Percentiles rank a stretch among this genome's conserved stretches.
These are phyloP conservation scores for Stegastes partitus DNA, from an alignment of 2,113 vertebrate species.

Conservation along the genomic window DNA sequence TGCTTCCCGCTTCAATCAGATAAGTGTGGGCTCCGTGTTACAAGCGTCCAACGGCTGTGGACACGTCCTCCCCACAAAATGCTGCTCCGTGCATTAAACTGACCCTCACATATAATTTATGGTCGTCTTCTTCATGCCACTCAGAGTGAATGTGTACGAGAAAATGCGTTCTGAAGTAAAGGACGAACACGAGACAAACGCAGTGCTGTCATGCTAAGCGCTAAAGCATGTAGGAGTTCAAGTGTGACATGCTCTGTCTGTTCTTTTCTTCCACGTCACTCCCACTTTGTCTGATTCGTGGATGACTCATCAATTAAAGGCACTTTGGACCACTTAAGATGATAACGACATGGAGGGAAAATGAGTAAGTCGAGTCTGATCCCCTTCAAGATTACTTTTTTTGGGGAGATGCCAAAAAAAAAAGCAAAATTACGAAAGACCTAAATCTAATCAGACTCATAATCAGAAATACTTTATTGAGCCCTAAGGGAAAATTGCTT, in stretches of 20 bases:
- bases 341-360: background rate
- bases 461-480: no score
- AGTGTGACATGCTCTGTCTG: slow-evolving; percentile 29
- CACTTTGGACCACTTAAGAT: background rate
- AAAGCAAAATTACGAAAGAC: no score
- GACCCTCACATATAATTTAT: slow-evolving; percentile 7
- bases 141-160: slow-evolving; percentile 2
- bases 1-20: background rate
- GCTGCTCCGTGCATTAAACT: background rate
- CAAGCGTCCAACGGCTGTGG: background rate
- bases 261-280: background rate
- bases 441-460: no score
- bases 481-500: no score
- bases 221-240: slow-evolving; percentile 53
- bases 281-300: slow-evolving; percentile 14
- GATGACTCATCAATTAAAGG: slow-evolving; percentile 3
- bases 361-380: no score
- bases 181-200: slow-evolving; percentile 7
- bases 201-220: slow-evolving; percentile 31
- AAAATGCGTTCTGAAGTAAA: background rate
- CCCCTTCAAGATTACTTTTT: no score
- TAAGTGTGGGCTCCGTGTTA: slow-evolving; percentile 2
- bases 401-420: no score
- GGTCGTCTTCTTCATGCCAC: background rate
- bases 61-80: background rate